Evolutionary conservation across 2,797 vertebrate genomes (phyloP).

Genomic region (Choloepus didactylus): DNA sequence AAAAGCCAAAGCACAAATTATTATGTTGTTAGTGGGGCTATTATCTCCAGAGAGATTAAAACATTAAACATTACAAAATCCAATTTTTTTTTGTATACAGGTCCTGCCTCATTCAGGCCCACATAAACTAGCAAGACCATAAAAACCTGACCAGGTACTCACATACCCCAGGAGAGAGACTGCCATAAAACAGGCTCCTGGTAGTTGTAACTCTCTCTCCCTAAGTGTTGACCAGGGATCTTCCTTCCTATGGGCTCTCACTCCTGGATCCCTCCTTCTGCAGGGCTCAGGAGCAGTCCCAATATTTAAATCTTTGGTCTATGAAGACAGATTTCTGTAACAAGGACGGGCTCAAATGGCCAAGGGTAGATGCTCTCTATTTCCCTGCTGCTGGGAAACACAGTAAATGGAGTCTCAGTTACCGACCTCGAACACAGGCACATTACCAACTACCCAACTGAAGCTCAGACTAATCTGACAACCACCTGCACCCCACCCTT

Average conservation of each 20-base stretch:
- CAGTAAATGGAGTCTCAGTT: background rate
- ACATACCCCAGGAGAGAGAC: background rate
- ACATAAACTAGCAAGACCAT: background rate
- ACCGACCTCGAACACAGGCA: background rate
- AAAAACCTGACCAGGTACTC: background rate
- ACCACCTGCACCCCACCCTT: too few relatives aligned
- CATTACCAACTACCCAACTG: background rate
- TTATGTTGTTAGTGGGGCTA: background rate
- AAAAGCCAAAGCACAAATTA: slow-evolving; percentile 21
- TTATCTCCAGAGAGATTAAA: background rate
- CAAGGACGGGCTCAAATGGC: background rate
- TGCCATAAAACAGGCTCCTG: background rate
- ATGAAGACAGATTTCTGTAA: too few relatives aligned
- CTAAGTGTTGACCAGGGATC: background rate
- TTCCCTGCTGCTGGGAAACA: background rate
- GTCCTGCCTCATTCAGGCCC: background rate
- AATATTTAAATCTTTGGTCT: too few relatives aligned
- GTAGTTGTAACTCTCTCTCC: background rate
- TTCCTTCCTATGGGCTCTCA: background rate
- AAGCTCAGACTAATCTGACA: background rate
- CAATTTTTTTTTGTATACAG: background rate
- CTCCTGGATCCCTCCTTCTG: too few relatives aligned
- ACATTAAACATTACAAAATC: slow-evolving; percentile 9
- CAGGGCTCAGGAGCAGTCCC: too few relatives aligned
- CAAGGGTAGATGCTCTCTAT: background rate